phyloP scores from a whole-genome alignment of 2,797 vertebrate genomes.

The Staurois parvus region DNA sequence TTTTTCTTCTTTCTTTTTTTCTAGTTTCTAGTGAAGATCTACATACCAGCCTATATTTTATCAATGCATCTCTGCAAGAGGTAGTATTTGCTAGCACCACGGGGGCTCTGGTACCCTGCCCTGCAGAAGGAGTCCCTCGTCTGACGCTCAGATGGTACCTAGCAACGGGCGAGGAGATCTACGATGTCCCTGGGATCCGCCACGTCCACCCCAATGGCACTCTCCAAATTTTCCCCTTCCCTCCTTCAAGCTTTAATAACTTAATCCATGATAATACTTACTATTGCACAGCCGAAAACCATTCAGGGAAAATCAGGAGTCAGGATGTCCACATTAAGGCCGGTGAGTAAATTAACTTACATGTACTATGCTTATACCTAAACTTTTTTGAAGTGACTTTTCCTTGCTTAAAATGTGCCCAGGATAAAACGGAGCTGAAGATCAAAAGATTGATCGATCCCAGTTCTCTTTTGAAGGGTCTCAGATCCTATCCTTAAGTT shows the following conservation, averaged over 20 bases:
- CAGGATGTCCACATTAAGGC: conserved; percentile 99
- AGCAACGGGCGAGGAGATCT: conserved; percentile 98
- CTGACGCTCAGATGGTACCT: conserved; percentile 98
- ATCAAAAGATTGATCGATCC: too few species aligned
- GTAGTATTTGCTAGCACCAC: conserved; percentile 99
- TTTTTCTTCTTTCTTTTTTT: background rate
- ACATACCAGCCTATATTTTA: conserved; percentile 98
- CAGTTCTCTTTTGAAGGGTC: too few species aligned
- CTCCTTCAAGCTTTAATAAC: conserved; percentile 99
- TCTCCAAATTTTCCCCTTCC: conserved; percentile 99
- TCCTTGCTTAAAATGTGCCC: too few species aligned
- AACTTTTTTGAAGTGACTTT: too few species aligned
- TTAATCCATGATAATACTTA: conserved; percentile 99
- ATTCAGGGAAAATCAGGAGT: conserved; percentile 99
- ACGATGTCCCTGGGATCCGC: conserved; percentile 98
- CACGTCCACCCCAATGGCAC: conserved; percentile 98
- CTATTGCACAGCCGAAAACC: conserved; percentile 99
- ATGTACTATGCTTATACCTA: too few species aligned
- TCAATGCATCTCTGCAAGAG: conserved; percentile 99
- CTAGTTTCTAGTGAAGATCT: conserved; percentile 98
- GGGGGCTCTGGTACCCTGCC: conserved; percentile 97
- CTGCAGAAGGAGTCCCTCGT: conserved; percentile 91
- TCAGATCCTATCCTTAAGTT: too few species aligned
- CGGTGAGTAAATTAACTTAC: conserved; percentile 79
- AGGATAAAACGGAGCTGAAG: too few species aligned